phyloP scores from a whole-genome alignment of 1,140 invertebrate species.

The Oryctes rhinoceros region DNA sequence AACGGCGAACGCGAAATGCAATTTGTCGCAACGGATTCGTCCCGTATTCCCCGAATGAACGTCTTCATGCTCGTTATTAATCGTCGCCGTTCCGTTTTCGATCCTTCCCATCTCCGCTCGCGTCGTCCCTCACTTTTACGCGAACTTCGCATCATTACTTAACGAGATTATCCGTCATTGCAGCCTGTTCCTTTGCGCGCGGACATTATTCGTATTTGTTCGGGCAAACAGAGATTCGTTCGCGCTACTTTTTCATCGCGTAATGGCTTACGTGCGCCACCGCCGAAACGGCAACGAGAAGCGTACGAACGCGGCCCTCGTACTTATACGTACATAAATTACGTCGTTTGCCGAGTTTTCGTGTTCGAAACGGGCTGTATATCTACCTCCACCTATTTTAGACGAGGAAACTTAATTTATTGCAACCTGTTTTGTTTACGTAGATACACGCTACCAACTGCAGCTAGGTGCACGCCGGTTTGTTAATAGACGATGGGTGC shows the following conservation, averaged over 20 bases:
- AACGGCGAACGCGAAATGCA: too few species aligned
- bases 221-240: conserved; percentile 16
- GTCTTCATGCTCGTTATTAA: not conserved
- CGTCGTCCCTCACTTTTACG: not conserved
- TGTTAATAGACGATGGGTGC: not conserved
- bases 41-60: not conserved
- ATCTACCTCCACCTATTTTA: conserved; percentile 10
- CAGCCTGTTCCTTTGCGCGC: not conserved
- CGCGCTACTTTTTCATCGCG: not conserved
- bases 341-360: conserved; percentile 10
- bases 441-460: not conserved
- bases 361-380: not conserved
- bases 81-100: not conserved
- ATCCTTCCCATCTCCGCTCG: not conserved
- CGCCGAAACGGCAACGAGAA: not conserved
- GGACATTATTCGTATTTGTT: conserved; percentile 9
- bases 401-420: conserved; percentile 23
- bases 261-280: conserved; percentile 4
- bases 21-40: not conserved
- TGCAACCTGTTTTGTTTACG: not conserved
- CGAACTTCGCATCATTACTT: not conserved
- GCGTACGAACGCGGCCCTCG: not conserved
- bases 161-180: conserved; percentile 28
- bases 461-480: not conserved
- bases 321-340: conserved; percentile 5